Conservation (phyloP, 1,140 invertebrate species). For the Meloidogyne exigua region DNA sequence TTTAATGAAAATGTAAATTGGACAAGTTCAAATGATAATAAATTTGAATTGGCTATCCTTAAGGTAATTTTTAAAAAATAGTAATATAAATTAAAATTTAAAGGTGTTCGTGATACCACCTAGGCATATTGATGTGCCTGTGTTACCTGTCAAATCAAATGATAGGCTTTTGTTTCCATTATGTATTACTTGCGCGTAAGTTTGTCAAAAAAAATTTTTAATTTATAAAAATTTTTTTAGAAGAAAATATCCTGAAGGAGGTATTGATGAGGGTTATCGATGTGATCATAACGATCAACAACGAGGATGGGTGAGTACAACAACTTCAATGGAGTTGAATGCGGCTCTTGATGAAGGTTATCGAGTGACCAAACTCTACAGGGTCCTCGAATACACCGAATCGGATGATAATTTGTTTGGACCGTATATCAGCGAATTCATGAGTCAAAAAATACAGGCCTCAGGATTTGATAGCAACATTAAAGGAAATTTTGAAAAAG, state of each 20-base stretch:
- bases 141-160: neutral
- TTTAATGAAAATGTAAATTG: neutral
- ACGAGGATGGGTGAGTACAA: slow-evolving; percentile 1
- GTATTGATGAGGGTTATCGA: neutral
- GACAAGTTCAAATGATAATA: neutral
- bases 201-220: neutral
- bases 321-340: neutral
- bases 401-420: neutral
- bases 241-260: neutral
- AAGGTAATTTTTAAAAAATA: neutral
- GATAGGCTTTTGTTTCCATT: neutral
- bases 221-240: too few relatives aligned
- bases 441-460: neutral
- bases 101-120: neutral
- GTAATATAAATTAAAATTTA: too few relatives aligned
- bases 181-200: neutral
- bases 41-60: neutral
- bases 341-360: neutral
- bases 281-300: neutral
- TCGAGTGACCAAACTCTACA: neutral
- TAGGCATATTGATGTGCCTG: neutral
- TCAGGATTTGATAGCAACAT: neutral
- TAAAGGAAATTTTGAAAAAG: neutral
- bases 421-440: neutral
- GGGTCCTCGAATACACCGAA: neutral